Evolutionary conservation across 2,888 invertebrate genomes (phyloP), one percentile per base, ranked within the genome.

Genomic region (Dioctria rufipes): DNA sequence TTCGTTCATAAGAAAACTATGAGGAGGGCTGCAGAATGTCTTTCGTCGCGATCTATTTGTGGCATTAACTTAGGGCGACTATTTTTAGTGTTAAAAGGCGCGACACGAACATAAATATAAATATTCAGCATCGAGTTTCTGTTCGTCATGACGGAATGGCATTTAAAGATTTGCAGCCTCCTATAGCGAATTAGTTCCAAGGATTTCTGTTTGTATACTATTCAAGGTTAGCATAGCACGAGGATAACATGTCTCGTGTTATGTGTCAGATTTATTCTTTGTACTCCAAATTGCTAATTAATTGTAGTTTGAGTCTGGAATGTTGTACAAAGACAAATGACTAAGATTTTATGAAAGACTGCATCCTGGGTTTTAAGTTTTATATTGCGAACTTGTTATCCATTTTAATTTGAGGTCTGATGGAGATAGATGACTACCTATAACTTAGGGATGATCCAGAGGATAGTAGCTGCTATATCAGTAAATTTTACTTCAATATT

Each of bases 31-130:
- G n/a, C 13, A 40, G n/a, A 67, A 25, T 9, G 49, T 13, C 40
- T 13, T 5, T n/a, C 66, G 66, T 43, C 66, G 66, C 46, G 58
- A 40, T 51, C 78, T 78, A 78, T 78, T 78, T 78, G 46, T 65
- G 63, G 25, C 40, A 11, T n/a, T 40, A 40, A 39, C 78, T 63
- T 65, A 65, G 78, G 78, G 78, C 65, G 65, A 37, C 39, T 78
- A 78, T 78, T 78, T 78, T 78, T 78, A 78, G 78, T 25, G 25
- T 51, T 78, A 78, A 61, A 61, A 77, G 46, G 54, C 60, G 51
- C 42, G 58, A 75, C 58, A 75, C 13, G 69, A 51, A 69, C 51
- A 60, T 25, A 25, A 25, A 25, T 25, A 25, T 25, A 25, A 25
- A 25, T 43, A 60, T 49, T 75, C 73, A 37, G 25, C 73, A 49